These are phyloP conservation scores for Campylomormyrus tamandua DNA, from an alignment of 2,113 vertebrate species.

Conservation along the genomic window DNA sequence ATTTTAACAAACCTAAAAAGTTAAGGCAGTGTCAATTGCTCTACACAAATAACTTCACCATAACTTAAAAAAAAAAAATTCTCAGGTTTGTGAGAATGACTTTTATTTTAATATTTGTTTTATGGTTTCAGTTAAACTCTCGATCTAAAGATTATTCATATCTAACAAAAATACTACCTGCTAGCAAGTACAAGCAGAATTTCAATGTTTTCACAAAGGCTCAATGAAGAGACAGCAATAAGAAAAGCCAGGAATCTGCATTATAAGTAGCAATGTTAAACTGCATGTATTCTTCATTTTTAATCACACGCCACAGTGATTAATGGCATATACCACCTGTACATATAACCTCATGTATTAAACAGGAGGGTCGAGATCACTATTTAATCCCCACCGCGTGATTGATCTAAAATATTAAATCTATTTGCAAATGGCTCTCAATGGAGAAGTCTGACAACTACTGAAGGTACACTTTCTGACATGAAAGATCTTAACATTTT, in stretches of 20 bases:
- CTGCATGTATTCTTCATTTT: not conserved
- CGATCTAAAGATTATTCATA: not conserved
- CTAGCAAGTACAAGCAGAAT: not conserved
- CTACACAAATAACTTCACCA: not conserved
- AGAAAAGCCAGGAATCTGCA: no score
- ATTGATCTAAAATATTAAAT: not conserved
- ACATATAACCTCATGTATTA: not conserved
- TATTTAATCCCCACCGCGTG: not conserved
- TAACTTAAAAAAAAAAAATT: not conserved
- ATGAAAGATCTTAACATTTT: not conserved
- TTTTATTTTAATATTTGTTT: not conserved
- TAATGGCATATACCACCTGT: not conserved
- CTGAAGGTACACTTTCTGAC: not conserved
- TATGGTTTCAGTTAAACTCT: not conserved
- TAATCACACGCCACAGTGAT: not conserved
- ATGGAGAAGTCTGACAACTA: not conserved
- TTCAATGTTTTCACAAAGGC: no score
- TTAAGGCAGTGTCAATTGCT: not conserved
- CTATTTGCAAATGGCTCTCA: not conserved
- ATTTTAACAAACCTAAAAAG: not conserved
- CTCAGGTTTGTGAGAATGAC: not conserved
- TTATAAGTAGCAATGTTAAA: no score
- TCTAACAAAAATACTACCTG: not conserved
- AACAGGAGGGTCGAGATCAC: not conserved
- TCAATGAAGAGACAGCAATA: no score